Percentiles rank a stretch among this genome's conserved stretches.
phyloP scores from a whole-genome alignment of 2,113 vertebrate species.

The Dolichotis patagonum region DNA sequence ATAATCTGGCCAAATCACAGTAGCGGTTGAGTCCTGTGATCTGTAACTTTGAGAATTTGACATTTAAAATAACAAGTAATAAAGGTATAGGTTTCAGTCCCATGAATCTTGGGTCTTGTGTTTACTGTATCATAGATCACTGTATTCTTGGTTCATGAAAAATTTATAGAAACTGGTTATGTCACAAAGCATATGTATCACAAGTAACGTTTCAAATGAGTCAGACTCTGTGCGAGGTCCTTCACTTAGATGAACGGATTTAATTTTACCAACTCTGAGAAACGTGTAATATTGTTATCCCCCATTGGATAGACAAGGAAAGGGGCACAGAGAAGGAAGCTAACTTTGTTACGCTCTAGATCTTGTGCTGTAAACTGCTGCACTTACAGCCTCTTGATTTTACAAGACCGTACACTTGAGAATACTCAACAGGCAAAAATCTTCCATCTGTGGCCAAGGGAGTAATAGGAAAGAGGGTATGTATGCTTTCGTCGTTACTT shows the following conservation, averaged over 20 bases:
- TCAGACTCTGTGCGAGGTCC: background rate
- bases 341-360: background rate
- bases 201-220: background rate
- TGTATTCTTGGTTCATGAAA: constrained; percentile 13
- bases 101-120: constrained; percentile 30
- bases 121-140: background rate
- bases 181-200: background rate
- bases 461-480: background rate
- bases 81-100: constrained; percentile 22
- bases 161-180: background rate
- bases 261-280: background rate
- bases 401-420: background rate
- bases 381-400: background rate
- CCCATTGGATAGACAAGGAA: background rate
- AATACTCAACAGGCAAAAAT: background rate
- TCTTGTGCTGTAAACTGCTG: background rate
- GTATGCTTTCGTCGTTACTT: background rate
- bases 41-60: constrained; percentile 46
- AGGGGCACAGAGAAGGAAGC: background rate
- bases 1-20: constrained; percentile 31
- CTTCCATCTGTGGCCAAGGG: background rate
- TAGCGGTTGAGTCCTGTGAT: background rate
- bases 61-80: background rate
- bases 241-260: background rate
- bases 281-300: background rate